Evolutionary conservation across 2,797 vertebrate species (phyloP), one percentile per base, ranked within the genome.

Genomic region (Anomalospiza imberbis): DNA sequence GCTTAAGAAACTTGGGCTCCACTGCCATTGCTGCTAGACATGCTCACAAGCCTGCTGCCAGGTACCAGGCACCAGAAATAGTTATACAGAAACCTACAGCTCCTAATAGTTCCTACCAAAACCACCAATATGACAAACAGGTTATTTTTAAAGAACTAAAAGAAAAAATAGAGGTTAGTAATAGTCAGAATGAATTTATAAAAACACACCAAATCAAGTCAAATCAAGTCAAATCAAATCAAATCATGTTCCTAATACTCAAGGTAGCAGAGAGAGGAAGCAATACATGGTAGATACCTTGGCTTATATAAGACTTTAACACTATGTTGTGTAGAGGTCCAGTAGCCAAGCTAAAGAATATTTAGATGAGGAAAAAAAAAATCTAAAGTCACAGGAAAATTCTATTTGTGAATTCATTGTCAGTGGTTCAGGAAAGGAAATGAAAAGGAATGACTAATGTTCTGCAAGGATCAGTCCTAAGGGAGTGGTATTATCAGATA

Each of bases 11-110:
- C 6, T 10, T 54, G 45, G 3, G 5, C 21, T 83, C 38, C 13
- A 13, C 17, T 80, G 31, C 53, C 24, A 6, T 13, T 0, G 0
- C 20, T 75, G 13, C 12, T 65, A 45, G 16, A 72, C 28, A 7
- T 55, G 18, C 3, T 47, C 1, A 2, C 1, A 1, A 36, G n/a
- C n/a, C 51, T 50, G 15, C 28, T 89, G 38, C 19, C 50, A 81
- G 32, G 24, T 18, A 60, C 40, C 17, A 45, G 57, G 50, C 28
- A 72, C 9, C 26, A 63, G 53, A 61, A 71, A 83, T 53, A 71
- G 31, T 60, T 32, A 21, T 6, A 17, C 3, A 55, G 63, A 62
- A 85, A 51, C 12, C n/a, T 2, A 1, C 13, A 38, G 29, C 13
- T 91, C 36, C 28, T 78, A 38, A 36, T 6, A 80, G 7, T 14